phyloP scores from a whole-genome alignment of 1,140 invertebrate species.

The Brachionus sp. region DNA sequence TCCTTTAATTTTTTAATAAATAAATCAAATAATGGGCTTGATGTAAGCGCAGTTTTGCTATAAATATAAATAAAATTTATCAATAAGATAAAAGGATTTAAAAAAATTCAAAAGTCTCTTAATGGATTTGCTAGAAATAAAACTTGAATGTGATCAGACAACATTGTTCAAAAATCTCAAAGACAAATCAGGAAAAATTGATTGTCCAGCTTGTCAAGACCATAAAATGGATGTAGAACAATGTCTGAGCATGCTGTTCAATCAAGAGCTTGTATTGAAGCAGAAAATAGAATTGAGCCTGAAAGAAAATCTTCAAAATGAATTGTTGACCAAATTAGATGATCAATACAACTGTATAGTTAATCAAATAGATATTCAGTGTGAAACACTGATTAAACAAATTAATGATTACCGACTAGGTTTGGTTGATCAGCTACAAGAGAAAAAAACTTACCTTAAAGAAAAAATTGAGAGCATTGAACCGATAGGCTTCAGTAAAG shows the following conservation, averaged over 20 bases:
- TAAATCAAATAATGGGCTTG: too few species aligned
- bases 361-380: not conserved
- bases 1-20: too few species aligned
- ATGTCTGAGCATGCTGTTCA: not conserved
- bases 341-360: not conserved
- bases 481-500: not conserved
- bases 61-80: too few species aligned
- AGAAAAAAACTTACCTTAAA: not conserved
- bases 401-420: not conserved
- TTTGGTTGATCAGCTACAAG: not conserved
- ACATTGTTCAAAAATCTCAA: not conserved
- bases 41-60: too few species aligned
- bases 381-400: not conserved
- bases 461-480: not conserved
- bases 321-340: not conserved
- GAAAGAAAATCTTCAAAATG: not conserved
- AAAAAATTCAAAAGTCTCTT: too few species aligned
- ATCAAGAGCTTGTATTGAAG: not conserved
- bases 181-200: not conserved
- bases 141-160: not conserved
- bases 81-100: too few species aligned
- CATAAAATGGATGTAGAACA: not conserved
- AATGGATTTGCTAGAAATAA: not conserved
- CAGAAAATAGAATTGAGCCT: not conserved
- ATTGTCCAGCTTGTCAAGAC: not conserved